A percentile compares a stretch with the other conserved stretches of the same genome.
These are phyloP conservation scores for Volucella zonaria DNA, from an alignment of 2,888 invertebrate species.

Conservation along the genomic window DNA sequence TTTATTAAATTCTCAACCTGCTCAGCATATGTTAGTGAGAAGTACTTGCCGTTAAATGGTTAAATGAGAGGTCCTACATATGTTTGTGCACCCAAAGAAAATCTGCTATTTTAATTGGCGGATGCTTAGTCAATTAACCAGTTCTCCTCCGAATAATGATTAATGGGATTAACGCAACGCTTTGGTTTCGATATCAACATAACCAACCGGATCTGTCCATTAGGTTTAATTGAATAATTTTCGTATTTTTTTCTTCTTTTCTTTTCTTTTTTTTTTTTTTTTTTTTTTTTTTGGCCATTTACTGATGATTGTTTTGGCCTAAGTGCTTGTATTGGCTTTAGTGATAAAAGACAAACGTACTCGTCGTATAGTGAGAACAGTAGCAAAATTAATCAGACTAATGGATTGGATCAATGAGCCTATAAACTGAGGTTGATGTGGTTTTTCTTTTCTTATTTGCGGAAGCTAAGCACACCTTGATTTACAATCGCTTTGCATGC, in stretches of 20 bases:
- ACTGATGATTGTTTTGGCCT: conserved; percentile 41
- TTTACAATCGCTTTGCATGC: conserved; percentile 33
- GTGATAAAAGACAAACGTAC: conserved; percentile 23
- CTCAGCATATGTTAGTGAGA: conserved; percentile 39
- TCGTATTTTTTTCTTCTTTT: too few species aligned
- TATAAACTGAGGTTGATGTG: conserved; percentile 28
- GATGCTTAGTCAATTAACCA: conserved; percentile 73
- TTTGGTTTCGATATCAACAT: conserved; percentile 61
- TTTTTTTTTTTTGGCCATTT: conserved; percentile 30
- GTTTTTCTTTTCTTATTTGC: conserved; percentile 47
- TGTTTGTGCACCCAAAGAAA: conserved; percentile 47
- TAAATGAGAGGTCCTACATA: conserved; percentile 34
- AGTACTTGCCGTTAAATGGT: conserved; percentile 23
- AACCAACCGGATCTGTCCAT: conserved; percentile 65
- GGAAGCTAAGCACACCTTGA: conserved; percentile 42
- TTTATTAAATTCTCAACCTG: conserved; percentile 38
- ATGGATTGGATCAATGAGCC: conserved; percentile 43
- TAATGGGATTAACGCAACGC: conserved; percentile 62
- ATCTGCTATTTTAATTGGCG: conserved; percentile 69
- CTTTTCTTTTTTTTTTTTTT: conserved; percentile 28
- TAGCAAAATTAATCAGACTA: conserved; percentile 28
- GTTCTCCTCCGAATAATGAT: conserved; percentile 72
- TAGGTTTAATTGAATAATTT: conserved; percentile 36
- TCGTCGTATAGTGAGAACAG: conserved; percentile 33
- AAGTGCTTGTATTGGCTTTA: conserved; percentile 48